phyloP scores from a whole-genome alignment of 2,113 vertebrate species.

The Microcebus ravelobensis region DNA sequence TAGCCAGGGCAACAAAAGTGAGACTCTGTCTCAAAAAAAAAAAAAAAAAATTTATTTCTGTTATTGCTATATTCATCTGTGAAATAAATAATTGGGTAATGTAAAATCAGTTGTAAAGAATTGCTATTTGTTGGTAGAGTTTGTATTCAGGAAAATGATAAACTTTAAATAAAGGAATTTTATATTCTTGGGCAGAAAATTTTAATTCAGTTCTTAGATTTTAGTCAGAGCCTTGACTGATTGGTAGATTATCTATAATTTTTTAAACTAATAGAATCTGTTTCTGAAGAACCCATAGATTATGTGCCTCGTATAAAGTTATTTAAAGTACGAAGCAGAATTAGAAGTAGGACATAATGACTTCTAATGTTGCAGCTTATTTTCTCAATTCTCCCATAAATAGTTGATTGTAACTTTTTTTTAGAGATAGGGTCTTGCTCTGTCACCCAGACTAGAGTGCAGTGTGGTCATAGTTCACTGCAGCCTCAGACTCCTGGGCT shows the following conservation, averaged over 20 bases:
- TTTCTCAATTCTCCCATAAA: not conserved
- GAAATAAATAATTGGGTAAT: not conserved
- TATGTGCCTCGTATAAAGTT: not conserved
- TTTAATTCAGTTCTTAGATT: not conserved
- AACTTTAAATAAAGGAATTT: not conserved
- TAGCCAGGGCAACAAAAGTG: too few species aligned
- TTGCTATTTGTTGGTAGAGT: not conserved
- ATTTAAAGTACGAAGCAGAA: not conserved
- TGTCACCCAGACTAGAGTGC: too few species aligned
- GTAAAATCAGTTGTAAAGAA: not conserved
- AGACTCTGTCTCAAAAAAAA: too few species aligned
- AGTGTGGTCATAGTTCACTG: too few species aligned
- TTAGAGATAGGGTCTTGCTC: too few species aligned
- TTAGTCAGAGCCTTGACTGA: not conserved
- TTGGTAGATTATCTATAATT: not conserved
- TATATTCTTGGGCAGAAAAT: not conserved
- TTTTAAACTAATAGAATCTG: not conserved
- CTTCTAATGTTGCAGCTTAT: too few species aligned
- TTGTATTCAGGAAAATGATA: not conserved
- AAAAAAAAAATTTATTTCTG: too few species aligned
- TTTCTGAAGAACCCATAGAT: not conserved
- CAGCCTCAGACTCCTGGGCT: too few species aligned
- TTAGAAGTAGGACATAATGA: too few species aligned
- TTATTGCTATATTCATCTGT: not conserved
- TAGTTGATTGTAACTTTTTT: not conserved